A percentile compares a stretch with the other conserved stretches of the same genome.
Evolutionary conservation across 2,797 vertebrate genomes (phyloP).

Genomic region (Spea hammondii): DNA sequence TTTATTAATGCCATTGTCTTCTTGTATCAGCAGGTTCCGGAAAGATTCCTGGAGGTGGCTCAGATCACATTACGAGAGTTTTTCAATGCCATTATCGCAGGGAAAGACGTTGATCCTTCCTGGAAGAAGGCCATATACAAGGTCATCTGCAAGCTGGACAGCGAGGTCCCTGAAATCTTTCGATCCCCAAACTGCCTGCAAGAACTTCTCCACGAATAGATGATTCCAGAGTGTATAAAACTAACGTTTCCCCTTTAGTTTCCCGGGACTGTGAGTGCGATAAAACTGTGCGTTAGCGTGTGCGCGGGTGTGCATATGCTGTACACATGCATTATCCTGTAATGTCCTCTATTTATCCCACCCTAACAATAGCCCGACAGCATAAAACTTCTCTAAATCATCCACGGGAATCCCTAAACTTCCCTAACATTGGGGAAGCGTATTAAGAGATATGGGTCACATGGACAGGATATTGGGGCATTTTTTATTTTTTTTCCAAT

Average conservation of each 20-base stretch:
- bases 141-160: slow-evolving; percentile 99
- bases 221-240: slow-evolving; percentile 84
- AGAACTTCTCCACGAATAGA: slow-evolving; percentile 98
- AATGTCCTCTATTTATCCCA: slow-evolving; percentile 55
- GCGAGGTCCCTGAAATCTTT: slow-evolving; percentile 98
- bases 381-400: slow-evolving; percentile 71
- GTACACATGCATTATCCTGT: slow-evolving; percentile 67
- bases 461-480: slow-evolving; percentile 75
- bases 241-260: slow-evolving; percentile 84
- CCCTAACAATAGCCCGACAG: slow-evolving; percentile 66
- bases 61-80: slow-evolving; percentile 99
- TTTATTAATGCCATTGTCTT: slow-evolving; percentile 85
- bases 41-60: slow-evolving; percentile 98
- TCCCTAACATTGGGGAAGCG: neutral
- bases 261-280: slow-evolving; percentile 65
- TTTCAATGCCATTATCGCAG: slow-evolving; percentile 98
- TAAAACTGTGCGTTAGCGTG: slow-evolving; percentile 67
- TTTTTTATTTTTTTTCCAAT: slow-evolving; percentile 71
- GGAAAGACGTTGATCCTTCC: slow-evolving; percentile 99
- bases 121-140: slow-evolving; percentile 99
- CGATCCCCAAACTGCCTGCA: slow-evolving; percentile 99
- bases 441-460: slow-evolving; percentile 69
- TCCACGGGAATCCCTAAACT: slow-evolving; percentile 60
- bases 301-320: slow-evolving; percentile 64
- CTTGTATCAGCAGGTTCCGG: slow-evolving; percentile 91